phyloP scores from a whole-genome alignment of 2,888 invertebrate genomes.

The Corbicula japonica region DNA sequence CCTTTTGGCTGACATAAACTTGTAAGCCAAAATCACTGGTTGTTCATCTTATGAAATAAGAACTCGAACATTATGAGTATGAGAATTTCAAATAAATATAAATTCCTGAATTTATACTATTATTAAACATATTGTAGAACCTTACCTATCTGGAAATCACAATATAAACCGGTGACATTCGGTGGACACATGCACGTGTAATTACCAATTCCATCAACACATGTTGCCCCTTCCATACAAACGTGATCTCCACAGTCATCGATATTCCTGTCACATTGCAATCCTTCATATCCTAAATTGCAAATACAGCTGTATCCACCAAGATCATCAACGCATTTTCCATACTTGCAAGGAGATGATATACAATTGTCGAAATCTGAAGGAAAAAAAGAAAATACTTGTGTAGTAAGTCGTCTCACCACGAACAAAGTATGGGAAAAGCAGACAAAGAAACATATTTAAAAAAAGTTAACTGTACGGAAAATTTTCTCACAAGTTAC shows the following conservation, averaged over 20 bases:
- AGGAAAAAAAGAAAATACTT: slow-evolving; percentile 1
- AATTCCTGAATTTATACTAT: too few species aligned
- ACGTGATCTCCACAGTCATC: slow-evolving; percentile 53
- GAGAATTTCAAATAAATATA: too few species aligned
- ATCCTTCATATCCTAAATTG: slow-evolving; percentile 36
- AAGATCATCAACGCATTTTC: slow-evolving; percentile 39
- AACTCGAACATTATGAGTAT: too few species aligned
- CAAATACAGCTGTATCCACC: slow-evolving; percentile 41
- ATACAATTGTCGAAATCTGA: slow-evolving; percentile 51
- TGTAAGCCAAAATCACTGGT: too few species aligned
- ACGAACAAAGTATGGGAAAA: neutral
- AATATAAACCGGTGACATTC: slow-evolving; percentile 39
- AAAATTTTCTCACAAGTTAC: neutral
- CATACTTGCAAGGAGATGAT: slow-evolving; percentile 39
- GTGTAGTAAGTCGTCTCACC: neutral
- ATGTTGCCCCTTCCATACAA: slow-evolving; percentile 48
- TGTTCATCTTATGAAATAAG: too few species aligned
- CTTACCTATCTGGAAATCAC: slow-evolving; percentile 48
- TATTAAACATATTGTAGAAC: too few species aligned
- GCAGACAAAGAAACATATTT: neutral
- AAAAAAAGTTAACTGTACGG: neutral
- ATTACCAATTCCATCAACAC: slow-evolving; percentile 42
- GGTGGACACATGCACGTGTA: slow-evolving; percentile 46
- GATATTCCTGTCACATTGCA: slow-evolving; percentile 50
- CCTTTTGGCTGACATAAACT: too few species aligned